These are phyloP conservation scores for Coecobrya sp. DNA, from an alignment of 2,888 invertebrate species.

Conservation along the genomic window DNA sequence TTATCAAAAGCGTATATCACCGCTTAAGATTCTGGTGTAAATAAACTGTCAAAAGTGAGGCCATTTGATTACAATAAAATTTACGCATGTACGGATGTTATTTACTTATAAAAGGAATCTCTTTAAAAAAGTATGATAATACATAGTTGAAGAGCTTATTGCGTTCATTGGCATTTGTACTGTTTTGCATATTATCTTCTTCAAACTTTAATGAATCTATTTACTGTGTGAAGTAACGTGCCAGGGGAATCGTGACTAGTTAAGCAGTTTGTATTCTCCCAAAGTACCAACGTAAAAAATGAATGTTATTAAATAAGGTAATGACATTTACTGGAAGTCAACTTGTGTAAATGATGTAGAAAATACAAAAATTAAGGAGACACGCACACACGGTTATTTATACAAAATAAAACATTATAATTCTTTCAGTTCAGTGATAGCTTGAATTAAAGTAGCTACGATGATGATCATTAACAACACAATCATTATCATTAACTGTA, in stretches of 20 bases:
- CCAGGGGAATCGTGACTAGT: conserved; percentile 71
- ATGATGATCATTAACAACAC: conserved; percentile 30
- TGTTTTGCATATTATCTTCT: neutral
- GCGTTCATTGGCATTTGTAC: conserved; percentile 50
- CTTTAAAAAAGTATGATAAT: neutral
- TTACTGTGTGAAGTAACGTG: conserved; percentile 28
- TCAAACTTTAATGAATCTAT: conserved; percentile 32
- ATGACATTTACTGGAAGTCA: neutral
- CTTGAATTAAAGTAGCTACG: conserved; percentile 16
- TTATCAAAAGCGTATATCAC: conserved; percentile 56
- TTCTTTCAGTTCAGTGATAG: conserved; percentile 13
- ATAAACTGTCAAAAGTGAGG: conserved; percentile 78
- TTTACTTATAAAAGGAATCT: conserved; percentile 22
- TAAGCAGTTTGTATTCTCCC: conserved; percentile 29
- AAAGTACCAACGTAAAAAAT: neutral
- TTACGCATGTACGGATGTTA: conserved; percentile 32
- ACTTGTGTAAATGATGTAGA: neutral
- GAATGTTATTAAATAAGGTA: conserved; percentile 35
- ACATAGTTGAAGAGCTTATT: neutral
- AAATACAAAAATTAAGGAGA: neutral
- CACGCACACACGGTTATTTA: neutral
- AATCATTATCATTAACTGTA: conserved; percentile 56
- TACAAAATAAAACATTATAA: neutral
- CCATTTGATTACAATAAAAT: conserved; percentile 65
- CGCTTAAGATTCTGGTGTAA: conserved; percentile 63